Conservation (phyloP, 2,888 invertebrate species). For the Amphipyra berbera region DNA sequence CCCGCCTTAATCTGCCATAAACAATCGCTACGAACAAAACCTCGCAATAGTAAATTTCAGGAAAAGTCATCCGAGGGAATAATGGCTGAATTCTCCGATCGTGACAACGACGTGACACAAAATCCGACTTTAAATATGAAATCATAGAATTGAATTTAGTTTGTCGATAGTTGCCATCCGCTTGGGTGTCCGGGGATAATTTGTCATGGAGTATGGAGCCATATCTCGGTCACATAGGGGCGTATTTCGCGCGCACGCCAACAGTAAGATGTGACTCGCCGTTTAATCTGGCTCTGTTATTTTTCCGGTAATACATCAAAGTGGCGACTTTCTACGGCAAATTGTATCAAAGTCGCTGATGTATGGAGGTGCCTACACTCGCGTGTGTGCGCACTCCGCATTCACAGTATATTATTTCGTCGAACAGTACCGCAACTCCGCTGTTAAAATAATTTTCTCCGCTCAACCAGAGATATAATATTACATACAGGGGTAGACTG, state of each 20-base stretch:
- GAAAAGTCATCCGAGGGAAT: constrained; percentile 78
- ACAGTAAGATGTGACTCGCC: constrained; percentile 65
- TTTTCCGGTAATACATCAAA: constrained; percentile 85
- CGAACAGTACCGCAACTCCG: neutral
- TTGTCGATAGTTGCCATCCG: neutral
- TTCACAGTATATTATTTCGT: neutral
- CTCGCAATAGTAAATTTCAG: constrained; percentile 77
- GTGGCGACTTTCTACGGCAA: constrained; percentile 80
- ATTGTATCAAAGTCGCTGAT: constrained; percentile 84
- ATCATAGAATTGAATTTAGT: constrained; percentile 36
- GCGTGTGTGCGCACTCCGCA: neutral
- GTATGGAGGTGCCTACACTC: constrained; percentile 62
- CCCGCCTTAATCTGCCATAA: constrained; percentile 80
- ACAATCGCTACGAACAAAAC: constrained; percentile 79
- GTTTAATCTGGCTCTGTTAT: constrained; percentile 81
- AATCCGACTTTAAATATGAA: constrained; percentile 34
- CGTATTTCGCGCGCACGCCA: constrained; percentile 32
- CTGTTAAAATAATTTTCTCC: neutral
- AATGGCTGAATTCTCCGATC: constrained; percentile 77
- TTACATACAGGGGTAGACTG: too few relatives aligned
- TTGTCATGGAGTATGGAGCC: constrained; percentile 39
- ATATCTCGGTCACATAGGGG: constrained; percentile 42
- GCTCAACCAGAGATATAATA: too few relatives aligned
- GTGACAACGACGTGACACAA: constrained; percentile 21
- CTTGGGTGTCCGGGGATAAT: constrained; percentile 9